These are phyloP conservation scores for Morbakka virulenta DNA, from an alignment of 30 jellyfish, hydroid and myxozoan species.

Conservation along the genomic window DNA sequence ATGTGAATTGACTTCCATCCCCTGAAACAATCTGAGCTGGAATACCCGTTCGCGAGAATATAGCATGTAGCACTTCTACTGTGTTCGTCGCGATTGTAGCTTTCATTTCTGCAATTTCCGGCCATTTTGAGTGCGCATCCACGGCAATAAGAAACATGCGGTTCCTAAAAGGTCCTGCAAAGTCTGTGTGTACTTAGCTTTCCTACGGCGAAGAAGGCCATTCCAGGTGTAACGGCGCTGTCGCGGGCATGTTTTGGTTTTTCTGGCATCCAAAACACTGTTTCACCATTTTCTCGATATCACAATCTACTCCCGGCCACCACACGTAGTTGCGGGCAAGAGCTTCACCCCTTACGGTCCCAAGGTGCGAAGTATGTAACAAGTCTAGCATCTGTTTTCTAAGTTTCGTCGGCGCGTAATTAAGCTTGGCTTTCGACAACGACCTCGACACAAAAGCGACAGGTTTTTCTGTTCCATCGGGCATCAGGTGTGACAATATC, in stretches of 20 bases:
- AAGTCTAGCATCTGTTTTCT: neutral
- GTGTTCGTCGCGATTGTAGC: no score
- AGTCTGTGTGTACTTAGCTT: conserved; percentile 23
- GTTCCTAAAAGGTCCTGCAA: conserved; percentile 35
- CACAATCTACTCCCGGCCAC: conserved; percentile 8
- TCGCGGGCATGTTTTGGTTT: conserved; percentile 7
- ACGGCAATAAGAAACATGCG: neutral
- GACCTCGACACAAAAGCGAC: no score
- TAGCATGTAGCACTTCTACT: no score
- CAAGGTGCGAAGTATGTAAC: neutral
- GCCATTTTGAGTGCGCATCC: conserved; percentile 39
- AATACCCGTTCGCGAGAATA: no score
- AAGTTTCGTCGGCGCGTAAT: neutral
- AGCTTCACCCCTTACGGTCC: neutral
- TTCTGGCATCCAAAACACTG: conserved; percentile 5
- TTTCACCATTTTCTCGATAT: conserved; percentile 4
- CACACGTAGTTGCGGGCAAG: neutral
- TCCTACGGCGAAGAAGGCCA: neutral
- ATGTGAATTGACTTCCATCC: no score
- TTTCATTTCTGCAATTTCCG: no score
- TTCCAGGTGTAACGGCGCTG: conserved; percentile 14
- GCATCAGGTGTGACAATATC: no score
- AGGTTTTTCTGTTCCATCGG: no score
- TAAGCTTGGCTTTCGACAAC: no score
- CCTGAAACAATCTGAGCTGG: no score